Conservation (phyloP, 2,797 vertebrate genomes). For the Anabas testudineus region DNA sequence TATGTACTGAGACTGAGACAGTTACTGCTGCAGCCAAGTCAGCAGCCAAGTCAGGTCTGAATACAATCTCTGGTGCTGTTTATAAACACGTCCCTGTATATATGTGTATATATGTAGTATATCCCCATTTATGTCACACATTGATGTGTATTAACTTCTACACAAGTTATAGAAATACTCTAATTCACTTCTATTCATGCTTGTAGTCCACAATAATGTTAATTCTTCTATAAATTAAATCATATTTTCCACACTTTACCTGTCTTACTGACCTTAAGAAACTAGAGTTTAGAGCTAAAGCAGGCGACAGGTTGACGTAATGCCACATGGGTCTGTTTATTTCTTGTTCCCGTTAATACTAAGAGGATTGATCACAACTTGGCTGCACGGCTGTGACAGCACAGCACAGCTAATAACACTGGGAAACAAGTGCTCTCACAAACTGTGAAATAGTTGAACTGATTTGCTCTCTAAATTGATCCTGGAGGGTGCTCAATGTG, state of each 20-base stretch:
- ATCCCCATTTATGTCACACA: too few relatives aligned
- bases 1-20: background rate
- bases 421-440: conserved; percentile 35
- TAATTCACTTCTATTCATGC: too few relatives aligned
- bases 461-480: background rate
- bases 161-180: too few relatives aligned
- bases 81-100: too few relatives aligned
- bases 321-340: conserved; percentile 59
- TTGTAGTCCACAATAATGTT: background rate
- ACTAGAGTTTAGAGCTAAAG: conserved; percentile 42
- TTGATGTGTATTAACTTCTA: too few relatives aligned
- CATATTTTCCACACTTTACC: background rate
- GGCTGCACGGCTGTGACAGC: conserved; percentile 40
- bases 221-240: background rate
- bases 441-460: background rate
- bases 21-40: background rate
- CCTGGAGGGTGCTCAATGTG: background rate
- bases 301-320: conserved; percentile 63
- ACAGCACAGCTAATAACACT: conserved; percentile 15
- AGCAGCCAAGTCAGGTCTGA: background rate
- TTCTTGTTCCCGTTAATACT: conserved; percentile 68
- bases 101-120: too few relatives aligned
- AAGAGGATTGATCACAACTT: conserved; percentile 80
- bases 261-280: conserved; percentile 5
- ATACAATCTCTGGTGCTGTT: too few relatives aligned